Evolutionary conservation across 2,113 vertebrate species (phyloP), one percentile per base, ranked within the genome.

Genomic region (Laterallus jamaicensis): DNA sequence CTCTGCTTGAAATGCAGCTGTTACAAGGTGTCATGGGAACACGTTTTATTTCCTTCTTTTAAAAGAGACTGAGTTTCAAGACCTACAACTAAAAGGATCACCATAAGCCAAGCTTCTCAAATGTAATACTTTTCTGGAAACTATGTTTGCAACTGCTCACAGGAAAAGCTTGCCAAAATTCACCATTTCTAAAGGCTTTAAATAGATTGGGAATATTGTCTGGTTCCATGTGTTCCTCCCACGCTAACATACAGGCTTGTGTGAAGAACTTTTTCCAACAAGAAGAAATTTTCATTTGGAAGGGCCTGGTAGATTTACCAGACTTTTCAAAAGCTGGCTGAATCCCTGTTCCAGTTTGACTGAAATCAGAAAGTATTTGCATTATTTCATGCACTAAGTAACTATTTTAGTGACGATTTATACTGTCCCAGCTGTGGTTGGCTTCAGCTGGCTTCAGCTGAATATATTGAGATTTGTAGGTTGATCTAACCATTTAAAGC

Each of bases 51-150:
- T 83, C 64, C 13, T 56, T 68, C 49, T 58, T 83, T 80, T 70
- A 75, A 77, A 63, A 76, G 12, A 37, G 11, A 80, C 17, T 85
- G 37, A 52, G 10, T 93, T 96, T 71, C n/a, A 79, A 88, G 50
- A 76, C 42, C 25, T 76, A 10, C 19, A 54, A 39, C 31, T 58
- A 88, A 74, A 70, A 58, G 39, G 7, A 39, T 66, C n/a, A 35
- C 10, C 40, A 49, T 0, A 0, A 77, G n/a, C 44, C 20, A 86
- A 49, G 29, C 1, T 0, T 84, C 63, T 80, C 12, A 81, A 62
- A 16, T n/a, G 56, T n/a, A 35, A 71, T 29, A 29, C 28, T 75
- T 1, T 42, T 54, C 37, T 77, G 26, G 12, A 86, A 62, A 37
- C 24, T 37, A 25, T 26, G 21, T 78, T 28, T 95, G 52, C 44